Percentiles rank a stretch among this genome's conserved stretches.
phyloP scores from a whole-genome alignment of 2,113 vertebrate genomes.

The Crypturellus undulatus region DNA sequence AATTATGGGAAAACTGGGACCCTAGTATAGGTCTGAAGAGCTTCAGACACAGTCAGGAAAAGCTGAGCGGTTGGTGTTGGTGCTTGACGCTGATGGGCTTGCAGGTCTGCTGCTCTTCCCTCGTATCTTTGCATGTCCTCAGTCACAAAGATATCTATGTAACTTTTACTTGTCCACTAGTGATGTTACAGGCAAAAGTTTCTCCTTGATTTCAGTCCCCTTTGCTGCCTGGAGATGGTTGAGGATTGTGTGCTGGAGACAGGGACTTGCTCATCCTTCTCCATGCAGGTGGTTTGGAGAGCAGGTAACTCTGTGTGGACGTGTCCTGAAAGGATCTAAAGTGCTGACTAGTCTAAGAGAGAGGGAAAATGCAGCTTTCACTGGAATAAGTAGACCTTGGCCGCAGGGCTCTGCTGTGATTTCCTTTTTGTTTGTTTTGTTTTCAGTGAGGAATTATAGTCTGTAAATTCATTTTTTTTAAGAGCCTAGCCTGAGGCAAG shows the following conservation, averaged over 20 bases:
- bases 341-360: neutral
- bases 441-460: neutral
- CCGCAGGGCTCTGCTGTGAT: neutral
- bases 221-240: neutral
- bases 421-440: neutral
- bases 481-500: neutral
- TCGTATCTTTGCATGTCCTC: neutral
- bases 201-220: neutral
- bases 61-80: neutral
- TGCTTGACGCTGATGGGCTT: neutral
- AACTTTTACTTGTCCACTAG: neutral
- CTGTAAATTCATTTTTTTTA: neutral
- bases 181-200: neutral
- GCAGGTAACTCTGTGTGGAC: neutral
- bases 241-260: neutral
- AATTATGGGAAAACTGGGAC: neutral
- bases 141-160: neutral
- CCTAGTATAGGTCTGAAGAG: neutral
- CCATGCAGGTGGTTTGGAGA: neutral
- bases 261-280: neutral
- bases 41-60: neutral
- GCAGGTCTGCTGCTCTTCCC: neutral
- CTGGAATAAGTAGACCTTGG: neutral
- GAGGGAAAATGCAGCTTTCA: neutral
- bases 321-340: neutral